These are phyloP conservation scores for Nycticebus coucang DNA, from an alignment of 2,113 vertebrate genomes.

Conservation along the genomic window DNA sequence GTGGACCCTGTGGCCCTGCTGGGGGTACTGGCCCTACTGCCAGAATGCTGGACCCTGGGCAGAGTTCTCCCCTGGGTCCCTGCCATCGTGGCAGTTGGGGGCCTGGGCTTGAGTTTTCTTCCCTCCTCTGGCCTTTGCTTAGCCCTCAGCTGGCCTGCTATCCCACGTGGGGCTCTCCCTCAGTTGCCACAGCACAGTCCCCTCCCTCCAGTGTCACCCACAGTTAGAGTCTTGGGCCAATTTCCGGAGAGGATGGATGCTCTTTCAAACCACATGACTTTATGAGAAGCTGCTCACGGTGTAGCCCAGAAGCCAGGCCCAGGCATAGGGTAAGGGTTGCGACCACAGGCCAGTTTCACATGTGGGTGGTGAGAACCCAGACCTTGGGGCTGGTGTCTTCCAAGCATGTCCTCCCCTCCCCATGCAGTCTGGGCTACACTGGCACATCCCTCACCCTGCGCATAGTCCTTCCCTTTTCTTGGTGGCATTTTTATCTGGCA, in stretches of 20 bases:
- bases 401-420: neutral
- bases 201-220: neutral
- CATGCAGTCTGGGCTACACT: rapidly evolving
- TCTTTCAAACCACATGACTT: neutral
- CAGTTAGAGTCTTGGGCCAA: neutral
- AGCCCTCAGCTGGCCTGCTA: neutral
- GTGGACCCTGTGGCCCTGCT: neutral
- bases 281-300: neutral
- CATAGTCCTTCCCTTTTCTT: neutral
- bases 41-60: rapidly evolving
- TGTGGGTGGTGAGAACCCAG: neutral
- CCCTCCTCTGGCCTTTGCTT: too few relatives aligned
- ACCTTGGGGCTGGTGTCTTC: neutral
- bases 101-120: too few relatives aligned
- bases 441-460: neutral
- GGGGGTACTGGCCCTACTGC: neutral
- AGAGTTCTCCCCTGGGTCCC: rapidly evolving
- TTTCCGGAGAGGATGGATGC: neutral
- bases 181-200: rapidly evolving
- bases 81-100: neutral
- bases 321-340: too few relatives aligned
- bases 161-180: too few relatives aligned
- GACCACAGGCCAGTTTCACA: rapidly evolving
- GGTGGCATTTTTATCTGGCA: neutral
- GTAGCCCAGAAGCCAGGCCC: neutral